phyloP scores from a whole-genome alignment of 2,113 vertebrate genomes.

The Guaruba guarouba region DNA sequence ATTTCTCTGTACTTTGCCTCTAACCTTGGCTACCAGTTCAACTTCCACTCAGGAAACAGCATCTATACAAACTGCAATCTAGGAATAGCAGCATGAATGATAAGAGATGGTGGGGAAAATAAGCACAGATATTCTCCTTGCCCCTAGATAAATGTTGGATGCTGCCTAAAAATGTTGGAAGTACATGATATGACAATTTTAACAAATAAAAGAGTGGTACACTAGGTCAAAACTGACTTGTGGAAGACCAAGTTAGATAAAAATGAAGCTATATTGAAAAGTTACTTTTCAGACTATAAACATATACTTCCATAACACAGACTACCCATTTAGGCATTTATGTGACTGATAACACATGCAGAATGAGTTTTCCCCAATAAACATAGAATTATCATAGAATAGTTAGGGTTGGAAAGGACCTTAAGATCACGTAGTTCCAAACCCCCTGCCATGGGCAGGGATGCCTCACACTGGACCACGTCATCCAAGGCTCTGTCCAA shows the following conservation, averaged over 20 bases:
- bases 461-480: not conserved
- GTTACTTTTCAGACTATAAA: not conserved
- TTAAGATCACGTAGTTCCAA: not conserved
- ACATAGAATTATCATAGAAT: not conserved
- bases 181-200: not conserved
- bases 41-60: not conserved
- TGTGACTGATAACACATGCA: not conserved
- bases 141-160: not conserved
- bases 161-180: not conserved
- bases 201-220: not conserved
- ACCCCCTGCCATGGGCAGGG: not conserved
- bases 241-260: not conserved
- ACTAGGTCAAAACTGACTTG: not conserved
- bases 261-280: not conserved
- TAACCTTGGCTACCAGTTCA: not conserved
- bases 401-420: not conserved
- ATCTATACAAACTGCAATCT: not conserved
- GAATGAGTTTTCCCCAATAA: not conserved
- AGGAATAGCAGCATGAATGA: not conserved
- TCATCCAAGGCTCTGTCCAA: not conserved
- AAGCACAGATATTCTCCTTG: not conserved
- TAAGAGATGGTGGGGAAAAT: not conserved
- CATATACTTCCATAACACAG: not conserved
- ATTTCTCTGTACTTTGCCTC: not conserved
- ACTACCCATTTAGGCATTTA: not conserved